Evolutionary conservation across 2,113 vertebrate species (phyloP).

Genomic region (Mus pahari): DNA sequence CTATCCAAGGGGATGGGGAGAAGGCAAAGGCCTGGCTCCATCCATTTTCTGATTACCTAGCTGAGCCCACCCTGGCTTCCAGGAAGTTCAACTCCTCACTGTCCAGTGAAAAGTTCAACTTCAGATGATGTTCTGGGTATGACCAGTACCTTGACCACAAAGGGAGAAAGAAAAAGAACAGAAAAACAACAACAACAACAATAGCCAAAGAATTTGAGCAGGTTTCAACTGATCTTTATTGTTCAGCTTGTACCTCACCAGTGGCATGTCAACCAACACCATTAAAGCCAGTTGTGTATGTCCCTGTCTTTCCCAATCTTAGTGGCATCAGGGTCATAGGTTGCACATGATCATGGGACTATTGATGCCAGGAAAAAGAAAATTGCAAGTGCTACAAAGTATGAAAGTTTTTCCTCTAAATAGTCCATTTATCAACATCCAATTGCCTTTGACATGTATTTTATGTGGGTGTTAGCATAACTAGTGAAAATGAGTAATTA

Average conservation of each 20-base stretch:
- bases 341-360: background rate
- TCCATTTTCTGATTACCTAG: background rate
- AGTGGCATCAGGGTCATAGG: too few relatives aligned
- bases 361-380: background rate
- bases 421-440: background rate
- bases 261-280: background rate
- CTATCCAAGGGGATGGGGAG: background rate
- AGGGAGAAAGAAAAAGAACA: background rate
- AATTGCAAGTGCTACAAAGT: background rate
- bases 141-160: background rate
- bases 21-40: background rate
- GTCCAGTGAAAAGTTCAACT: background rate
- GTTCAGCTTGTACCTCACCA: background rate
- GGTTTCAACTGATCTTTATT: background rate
- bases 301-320: background rate
- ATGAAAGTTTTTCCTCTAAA: background rate
- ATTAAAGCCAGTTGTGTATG: background rate
- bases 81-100: background rate
- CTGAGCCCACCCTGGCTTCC: background rate
- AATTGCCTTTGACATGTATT: background rate
- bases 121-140: background rate
- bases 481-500: constrained; percentile 29
- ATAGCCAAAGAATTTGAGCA: background rate
- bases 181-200: background rate
- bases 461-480: background rate